A percentile compares a stretch with the other conserved stretches of the same genome.
phyloP scores from a whole-genome alignment of 2,797 vertebrate genomes.

The Hoplostethus atlanticus region DNA sequence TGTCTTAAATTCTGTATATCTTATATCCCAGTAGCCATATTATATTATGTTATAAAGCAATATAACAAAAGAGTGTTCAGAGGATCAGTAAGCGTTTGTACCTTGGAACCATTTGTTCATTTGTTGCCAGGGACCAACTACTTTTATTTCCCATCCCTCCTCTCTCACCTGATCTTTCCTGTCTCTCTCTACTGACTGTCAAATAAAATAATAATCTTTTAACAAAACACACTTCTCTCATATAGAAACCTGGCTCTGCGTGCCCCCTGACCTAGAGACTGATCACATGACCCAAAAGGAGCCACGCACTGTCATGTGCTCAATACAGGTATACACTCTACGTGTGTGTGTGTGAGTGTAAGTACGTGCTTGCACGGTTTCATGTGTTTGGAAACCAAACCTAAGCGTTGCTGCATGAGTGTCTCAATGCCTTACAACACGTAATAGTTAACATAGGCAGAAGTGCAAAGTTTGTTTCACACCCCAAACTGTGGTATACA shows the following conservation, averaged over 20 bases:
- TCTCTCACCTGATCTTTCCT: too few relatives aligned
- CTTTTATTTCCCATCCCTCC: too few relatives aligned
- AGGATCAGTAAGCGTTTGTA: neutral
- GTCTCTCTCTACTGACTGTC: too few relatives aligned
- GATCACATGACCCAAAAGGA: conserved; percentile 62
- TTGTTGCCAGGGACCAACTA: neutral
- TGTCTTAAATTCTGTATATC: neutral
- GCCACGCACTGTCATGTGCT: conserved; percentile 75
- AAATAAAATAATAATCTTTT: too few relatives aligned
- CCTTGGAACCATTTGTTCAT: neutral
- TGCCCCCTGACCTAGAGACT: conserved; percentile 46
- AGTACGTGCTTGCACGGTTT: neutral
- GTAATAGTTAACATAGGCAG: neutral
- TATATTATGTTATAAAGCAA: too few relatives aligned
- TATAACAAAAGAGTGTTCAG: neutral
- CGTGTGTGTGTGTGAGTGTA: neutral
- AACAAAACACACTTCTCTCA: conserved; percentile 6
- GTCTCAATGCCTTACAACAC: neutral
- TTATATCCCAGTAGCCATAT: neutral
- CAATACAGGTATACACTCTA: conserved; percentile 80
- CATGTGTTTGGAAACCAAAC: neutral
- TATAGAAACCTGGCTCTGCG: conserved; percentile 81
- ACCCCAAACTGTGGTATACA: neutral
- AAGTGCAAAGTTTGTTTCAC: neutral
- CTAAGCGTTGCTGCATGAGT: neutral